Conservation (phyloP, 2,888 invertebrate genomes). For the Idaea biselata region DNA sequence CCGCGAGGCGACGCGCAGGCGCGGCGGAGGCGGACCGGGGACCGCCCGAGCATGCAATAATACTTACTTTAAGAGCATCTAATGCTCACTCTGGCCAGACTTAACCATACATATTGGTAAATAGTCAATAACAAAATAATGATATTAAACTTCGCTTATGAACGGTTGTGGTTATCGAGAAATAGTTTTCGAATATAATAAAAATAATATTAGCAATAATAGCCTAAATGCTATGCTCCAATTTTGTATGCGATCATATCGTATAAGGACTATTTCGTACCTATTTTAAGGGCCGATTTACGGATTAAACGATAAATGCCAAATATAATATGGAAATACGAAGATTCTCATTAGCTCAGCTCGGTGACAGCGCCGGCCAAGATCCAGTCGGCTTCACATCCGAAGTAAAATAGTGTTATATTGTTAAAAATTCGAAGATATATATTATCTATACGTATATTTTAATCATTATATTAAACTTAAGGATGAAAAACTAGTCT, state of each 20-base stretch:
- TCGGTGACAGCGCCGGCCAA: constrained; percentile 30
- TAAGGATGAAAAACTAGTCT: constrained; percentile 79
- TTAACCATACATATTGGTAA: constrained; percentile 68
- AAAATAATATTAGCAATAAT: constrained; percentile 78
- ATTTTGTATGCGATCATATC: constrained; percentile 74
- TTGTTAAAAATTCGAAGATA: constrained; percentile 74
- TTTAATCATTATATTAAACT: constrained; percentile 80
- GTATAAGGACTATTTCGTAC: constrained; percentile 53
- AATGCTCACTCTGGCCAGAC: constrained; percentile 58
- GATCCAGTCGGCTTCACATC: constrained; percentile 51
- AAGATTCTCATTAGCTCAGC: constrained; percentile 42
- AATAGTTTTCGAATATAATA: constrained; percentile 76
- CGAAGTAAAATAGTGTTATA: constrained; percentile 77
- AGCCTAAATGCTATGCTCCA: constrained; percentile 75
- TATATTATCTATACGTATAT: constrained; percentile 78
- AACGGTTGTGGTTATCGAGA: constrained; percentile 80
- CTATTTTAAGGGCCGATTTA: constrained; percentile 43
- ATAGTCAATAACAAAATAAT: constrained; percentile 76
- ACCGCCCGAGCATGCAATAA: constrained; percentile 59
- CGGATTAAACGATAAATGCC: constrained; percentile 42
- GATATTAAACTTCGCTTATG: constrained; percentile 80
- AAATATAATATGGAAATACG: constrained; percentile 40
- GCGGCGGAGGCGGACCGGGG: constrained; percentile 54
- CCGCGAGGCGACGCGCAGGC: constrained; percentile 54
- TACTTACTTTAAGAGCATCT: constrained; percentile 58